phyloP scores from a whole-genome alignment of 1,140 invertebrate genomes.

The Caerostris extrusa region DNA sequence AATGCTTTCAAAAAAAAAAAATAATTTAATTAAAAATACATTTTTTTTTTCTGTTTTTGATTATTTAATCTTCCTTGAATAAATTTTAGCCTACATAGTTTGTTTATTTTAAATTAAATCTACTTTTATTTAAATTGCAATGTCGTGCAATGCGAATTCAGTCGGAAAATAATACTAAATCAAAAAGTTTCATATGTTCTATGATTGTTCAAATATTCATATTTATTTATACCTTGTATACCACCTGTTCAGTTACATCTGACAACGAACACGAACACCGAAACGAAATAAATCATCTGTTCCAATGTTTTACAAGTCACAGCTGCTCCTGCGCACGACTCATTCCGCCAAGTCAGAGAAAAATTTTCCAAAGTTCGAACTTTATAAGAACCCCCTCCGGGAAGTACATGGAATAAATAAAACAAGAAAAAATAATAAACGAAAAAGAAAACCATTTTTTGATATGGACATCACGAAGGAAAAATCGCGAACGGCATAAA shows the following conservation, averaged over 20 bases:
- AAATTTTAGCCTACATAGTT: no score
- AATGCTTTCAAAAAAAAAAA: no score
- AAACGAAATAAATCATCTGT: constrained; percentile 2
- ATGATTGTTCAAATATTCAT: background rate
- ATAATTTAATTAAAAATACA: no score
- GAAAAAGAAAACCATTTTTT: background rate
- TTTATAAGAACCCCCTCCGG: background rate
- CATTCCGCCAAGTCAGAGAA: background rate
- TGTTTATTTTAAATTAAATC: no score
- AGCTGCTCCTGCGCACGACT: background rate
- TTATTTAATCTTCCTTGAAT: no score
- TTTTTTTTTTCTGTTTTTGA: no score
- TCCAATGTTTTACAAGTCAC: background rate
- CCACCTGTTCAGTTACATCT: background rate
- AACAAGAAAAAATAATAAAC: background rate
- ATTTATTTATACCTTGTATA: background rate
- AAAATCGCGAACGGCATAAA: background rate
- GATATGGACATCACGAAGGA: constrained; percentile 17
- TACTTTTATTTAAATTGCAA: no score
- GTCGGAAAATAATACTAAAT: no score
- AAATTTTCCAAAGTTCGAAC: background rate
- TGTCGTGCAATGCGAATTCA: no score
- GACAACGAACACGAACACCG: background rate
- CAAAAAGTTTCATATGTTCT: no score
- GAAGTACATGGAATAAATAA: background rate